A percentile compares a stretch with the other conserved stretches of the same genome.
Evolutionary conservation across 2,888 invertebrate genomes (phyloP).

Genomic region (Diplolepis rosae): DNA sequence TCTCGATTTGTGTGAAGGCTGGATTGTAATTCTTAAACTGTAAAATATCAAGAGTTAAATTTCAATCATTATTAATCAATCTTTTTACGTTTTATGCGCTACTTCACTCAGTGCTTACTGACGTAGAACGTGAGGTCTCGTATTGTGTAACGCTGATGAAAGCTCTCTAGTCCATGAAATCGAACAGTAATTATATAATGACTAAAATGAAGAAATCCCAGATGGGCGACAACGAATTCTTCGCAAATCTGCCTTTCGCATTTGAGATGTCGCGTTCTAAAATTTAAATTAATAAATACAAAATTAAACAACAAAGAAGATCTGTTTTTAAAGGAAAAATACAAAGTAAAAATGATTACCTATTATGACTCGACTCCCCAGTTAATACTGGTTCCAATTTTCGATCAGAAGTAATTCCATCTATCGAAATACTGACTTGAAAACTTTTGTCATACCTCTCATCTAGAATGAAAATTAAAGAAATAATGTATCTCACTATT

Average conservation of each 20-base stretch:
- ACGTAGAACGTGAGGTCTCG: constrained; percentile 90
- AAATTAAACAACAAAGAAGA: too few species aligned
- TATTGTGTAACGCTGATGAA: constrained; percentile 89
- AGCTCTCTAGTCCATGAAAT: constrained; percentile 89
- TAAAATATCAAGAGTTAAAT: background rate
- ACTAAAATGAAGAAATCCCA: constrained; percentile 91
- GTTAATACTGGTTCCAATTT: constrained; percentile 81
- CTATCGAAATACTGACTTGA: constrained; percentile 87
- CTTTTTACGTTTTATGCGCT: constrained; percentile 8
- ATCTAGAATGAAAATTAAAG: constrained; percentile 76
- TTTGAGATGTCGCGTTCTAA: constrained; percentile 86
- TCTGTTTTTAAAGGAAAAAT: background rate
- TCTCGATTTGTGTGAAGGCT: constrained; percentile 96
- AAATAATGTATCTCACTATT: constrained; percentile 13
- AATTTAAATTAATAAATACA: constrained; percentile 46
- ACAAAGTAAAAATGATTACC: constrained; percentile 73
- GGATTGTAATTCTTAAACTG: constrained; percentile 98
- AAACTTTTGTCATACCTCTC: constrained; percentile 94
- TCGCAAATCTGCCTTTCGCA: constrained; percentile 89
- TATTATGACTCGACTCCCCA: constrained; percentile 81
- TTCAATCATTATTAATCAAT: background rate
- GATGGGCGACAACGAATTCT: constrained; percentile 90
- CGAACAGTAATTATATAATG: constrained; percentile 90
- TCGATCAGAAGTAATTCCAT: constrained; percentile 87
- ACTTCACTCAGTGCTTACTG: constrained; percentile 74